A percentile compares a stretch with the other conserved stretches of the same genome.
phyloP scores from a whole-genome alignment of 2,797 vertebrate species.

The Halcyon smyrnensis region DNA sequence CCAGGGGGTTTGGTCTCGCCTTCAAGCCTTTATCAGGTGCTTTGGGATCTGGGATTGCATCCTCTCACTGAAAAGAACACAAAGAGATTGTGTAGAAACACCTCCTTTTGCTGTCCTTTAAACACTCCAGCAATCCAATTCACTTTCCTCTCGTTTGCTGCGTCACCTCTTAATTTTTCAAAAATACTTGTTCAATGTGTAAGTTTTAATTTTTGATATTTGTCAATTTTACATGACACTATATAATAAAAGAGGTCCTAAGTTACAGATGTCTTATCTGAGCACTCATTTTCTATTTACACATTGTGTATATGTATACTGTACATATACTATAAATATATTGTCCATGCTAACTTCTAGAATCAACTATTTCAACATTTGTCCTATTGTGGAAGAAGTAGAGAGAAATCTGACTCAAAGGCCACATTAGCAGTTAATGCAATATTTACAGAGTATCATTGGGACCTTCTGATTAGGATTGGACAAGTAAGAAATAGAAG shows the following conservation, averaged over 20 bases:
- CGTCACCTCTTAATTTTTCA: not conserved
- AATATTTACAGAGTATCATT: not conserved
- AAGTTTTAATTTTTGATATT: not conserved
- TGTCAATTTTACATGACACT: not conserved
- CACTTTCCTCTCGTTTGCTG: not conserved
- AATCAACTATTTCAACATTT: not conserved
- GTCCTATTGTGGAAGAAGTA: not conserved
- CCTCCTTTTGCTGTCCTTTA: not conserved
- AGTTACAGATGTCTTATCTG: not conserved
- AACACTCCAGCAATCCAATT: not conserved
- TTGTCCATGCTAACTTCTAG: not conserved
- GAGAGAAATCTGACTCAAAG: not conserved
- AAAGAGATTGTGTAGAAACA: not conserved
- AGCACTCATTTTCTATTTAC: not conserved
- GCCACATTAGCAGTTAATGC: not conserved
- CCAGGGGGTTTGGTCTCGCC: not conserved
- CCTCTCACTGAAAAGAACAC: not conserved
- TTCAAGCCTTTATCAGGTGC: not conserved
- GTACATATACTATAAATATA: not conserved
- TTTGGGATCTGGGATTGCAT: not conserved
- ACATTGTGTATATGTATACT: not conserved
- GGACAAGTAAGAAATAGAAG: not conserved
- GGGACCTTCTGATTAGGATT: not conserved
- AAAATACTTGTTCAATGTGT: not conserved
- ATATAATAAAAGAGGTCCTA: not conserved